Base-by-base conservation (phyloP, 2,113 vertebrate genomes). In the Neolamprologus devosi region DNA sequence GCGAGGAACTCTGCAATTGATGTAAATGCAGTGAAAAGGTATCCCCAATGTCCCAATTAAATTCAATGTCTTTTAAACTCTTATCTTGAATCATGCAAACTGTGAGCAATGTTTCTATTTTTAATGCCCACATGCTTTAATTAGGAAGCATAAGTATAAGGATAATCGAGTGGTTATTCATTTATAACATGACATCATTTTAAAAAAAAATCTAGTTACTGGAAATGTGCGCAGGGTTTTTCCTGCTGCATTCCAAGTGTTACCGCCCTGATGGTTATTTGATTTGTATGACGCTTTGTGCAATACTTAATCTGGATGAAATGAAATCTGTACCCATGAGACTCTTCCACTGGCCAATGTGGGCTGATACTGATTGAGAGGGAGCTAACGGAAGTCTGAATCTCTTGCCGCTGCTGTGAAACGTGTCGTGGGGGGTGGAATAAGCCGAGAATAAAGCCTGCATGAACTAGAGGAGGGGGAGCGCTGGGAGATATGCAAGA, bases 241-340 rank as follows among this genome's bases (percentile, higher is more conserved):
- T 58, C 23, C 54, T 57, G 35, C 17, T 82, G 40, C 26, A 78
- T 51, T 51, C 73, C 26, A 65, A 82, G 53, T 80, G 54, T 57
- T n/a, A 9, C 37, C 80, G 78, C 49, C 33, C 13, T 79, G 35
- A 85, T 82, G 57, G 49, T 17, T 57, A 78, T 84, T 86, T 84
- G 87, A 87, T 88, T 86, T 57, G 16, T 80, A 21, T n/a, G 17
- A 78, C 13, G 28, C 81, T 85, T 80, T 58, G 14, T 82, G 40
- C 19, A 82, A 35, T n/a, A 78, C 60, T 82, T 73, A 79, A 92
- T 85, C 87, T 86, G 80, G 40, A 84, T 88, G 16, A 87, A 90
- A 86, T 88, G 19, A 89, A 87, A 88, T 92, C 65, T 83, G 83
- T 11, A 47, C 81, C 30, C 80, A 68, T 63, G 79, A 63, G 85